Base-by-base conservation (phyloP, 2,888 invertebrate species). In the Entomobrya multifasciata region DNA sequence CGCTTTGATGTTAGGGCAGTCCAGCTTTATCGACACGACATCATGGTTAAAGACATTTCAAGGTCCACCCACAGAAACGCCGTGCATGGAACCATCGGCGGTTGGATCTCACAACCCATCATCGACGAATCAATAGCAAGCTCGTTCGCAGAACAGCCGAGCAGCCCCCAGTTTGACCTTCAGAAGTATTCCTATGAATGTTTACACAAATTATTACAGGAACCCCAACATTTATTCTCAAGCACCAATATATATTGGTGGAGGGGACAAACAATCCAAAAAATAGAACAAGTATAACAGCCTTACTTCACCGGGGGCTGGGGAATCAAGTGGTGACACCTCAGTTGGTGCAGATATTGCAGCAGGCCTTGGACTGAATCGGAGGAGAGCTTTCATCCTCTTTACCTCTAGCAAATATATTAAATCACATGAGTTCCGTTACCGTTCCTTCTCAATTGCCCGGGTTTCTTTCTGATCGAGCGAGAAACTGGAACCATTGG, bases 161-260 rank as follows among this genome's bases (percentile, higher is more conserved):
- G 74, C 13, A 17, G 76, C 62, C 27, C 70, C 76, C 0, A 62
- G 60, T 0, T 41, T 87, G 52, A 72, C 78, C 15, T 87, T 70
- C 55, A 55, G 87, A 72, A 87, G 87, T 44, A 62, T 87, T 20
- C 52, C 83, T 0, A 17, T 55, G 27, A 36, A 8, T 36, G 36
- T 36, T 8, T 87, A 87, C 49, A 81, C 81, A 27, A 52, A 82
- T 27, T 83, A 81, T 47, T 87, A 87, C 77, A 57, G 87, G 55
- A 87, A 87, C 67, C 82, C 67, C 36, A 86, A 80, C 80, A 86
- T 74, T 52, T 72, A 72, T 17, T 25, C 85, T 11, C 60, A 70
- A 52, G 80, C 60, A 49, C 65, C 65, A n/a, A 47, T 60, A 72
- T 15, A 52, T 5, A 47, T 62, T 17, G 62, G 79, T 47, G 72